These are phyloP conservation scores for Saccopteryx leptura DNA, from an alignment of 2,113 vertebrate genomes.

Conservation along the genomic window DNA sequence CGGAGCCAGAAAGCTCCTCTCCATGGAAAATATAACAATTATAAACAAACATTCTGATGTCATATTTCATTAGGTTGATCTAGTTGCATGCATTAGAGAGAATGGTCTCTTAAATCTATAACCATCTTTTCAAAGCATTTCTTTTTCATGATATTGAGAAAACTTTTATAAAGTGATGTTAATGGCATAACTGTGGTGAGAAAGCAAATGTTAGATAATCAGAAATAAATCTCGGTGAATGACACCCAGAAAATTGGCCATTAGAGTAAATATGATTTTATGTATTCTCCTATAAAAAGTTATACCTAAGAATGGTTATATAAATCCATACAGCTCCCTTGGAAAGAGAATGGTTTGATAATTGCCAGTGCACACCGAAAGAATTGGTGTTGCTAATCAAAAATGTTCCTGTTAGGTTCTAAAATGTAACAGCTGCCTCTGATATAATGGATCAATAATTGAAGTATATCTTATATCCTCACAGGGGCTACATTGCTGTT, in stretches of 20 bases:
- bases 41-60: conserved; percentile 46
- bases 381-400: conserved; percentile 84
- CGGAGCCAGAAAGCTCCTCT: conserved; percentile 34
- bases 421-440: conserved; percentile 88
- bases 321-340: conserved; percentile 69
- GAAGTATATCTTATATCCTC: conserved; percentile 84
- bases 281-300: background rate
- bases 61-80: conserved; percentile 59
- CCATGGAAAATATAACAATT: conserved; percentile 24
- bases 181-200: background rate
- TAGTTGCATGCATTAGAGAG: background rate
- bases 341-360: conserved; percentile 80
- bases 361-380: conserved; percentile 76
- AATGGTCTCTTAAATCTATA: background rate
- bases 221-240: conserved; percentile 31
- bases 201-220: background rate
- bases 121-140: conserved; percentile 49
- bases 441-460: conserved; percentile 87
- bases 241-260: background rate
- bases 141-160: conserved; percentile 7
- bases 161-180: background rate
- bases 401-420: conserved; percentile 79
- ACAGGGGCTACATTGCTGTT: conserved; percentile 81
- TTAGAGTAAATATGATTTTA: background rate
- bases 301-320: background rate